Percentiles rank a stretch among this genome's conserved stretches.
Conservation (phyloP, 1,140 invertebrate species). For the Drosophila bocki region DNA sequence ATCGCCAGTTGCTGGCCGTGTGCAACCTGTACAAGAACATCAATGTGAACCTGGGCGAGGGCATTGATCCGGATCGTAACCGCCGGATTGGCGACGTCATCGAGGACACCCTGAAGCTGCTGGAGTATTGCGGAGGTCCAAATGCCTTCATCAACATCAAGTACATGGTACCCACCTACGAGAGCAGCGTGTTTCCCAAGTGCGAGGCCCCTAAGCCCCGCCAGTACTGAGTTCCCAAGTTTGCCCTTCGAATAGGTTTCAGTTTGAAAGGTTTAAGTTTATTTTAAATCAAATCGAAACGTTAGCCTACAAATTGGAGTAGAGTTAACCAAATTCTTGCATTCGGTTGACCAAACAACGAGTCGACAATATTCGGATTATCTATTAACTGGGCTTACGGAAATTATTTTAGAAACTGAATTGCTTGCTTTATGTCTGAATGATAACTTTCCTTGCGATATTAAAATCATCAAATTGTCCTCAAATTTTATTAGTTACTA, state of each 20-base stretch:
- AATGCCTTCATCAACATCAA: constrained; percentile 99
- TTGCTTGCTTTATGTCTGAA: background rate
- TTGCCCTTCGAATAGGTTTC: background rate
- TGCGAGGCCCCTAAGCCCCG: constrained; percentile 78
- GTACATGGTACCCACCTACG: constrained; percentile 98
- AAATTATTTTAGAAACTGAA: background rate
- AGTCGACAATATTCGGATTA: background rate
- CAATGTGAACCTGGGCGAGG: constrained; percentile 92
- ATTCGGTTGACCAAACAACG: background rate
- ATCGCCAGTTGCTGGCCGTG: constrained; percentile 94
- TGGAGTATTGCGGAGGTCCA: constrained; percentile 95
- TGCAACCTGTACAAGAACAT: constrained; percentile 95
- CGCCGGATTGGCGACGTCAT: constrained; percentile 95
- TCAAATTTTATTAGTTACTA: no score
- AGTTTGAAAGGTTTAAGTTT: constrained; percentile 1
- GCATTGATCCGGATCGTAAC: constrained; percentile 91
- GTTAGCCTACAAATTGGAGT: constrained; percentile 18
- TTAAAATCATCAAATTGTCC: no score
- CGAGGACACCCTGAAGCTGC: constrained; percentile 95
- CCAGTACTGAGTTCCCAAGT: constrained; percentile 83
- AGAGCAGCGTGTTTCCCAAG: constrained; percentile 91
- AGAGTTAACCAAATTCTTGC: constrained; percentile 32
- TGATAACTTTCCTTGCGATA: background rate
- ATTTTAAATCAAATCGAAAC: constrained; percentile 2
- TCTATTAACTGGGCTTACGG: background rate